phyloP scores from a whole-genome alignment of 1,140 invertebrate species.

The Pogonomyrmex californicus region DNA sequence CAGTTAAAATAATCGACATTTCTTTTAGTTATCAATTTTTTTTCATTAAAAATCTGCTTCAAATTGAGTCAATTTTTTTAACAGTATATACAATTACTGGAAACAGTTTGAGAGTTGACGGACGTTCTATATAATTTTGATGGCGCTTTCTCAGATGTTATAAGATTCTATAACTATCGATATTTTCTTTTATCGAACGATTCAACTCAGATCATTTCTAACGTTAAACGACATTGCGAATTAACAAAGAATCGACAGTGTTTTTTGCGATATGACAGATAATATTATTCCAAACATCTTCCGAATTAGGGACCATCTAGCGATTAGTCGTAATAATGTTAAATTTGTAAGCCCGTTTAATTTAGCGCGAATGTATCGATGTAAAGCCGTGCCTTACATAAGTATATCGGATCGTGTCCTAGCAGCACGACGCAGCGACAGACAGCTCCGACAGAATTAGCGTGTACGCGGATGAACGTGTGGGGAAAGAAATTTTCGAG shows the following conservation, averaged over 20 bases:
- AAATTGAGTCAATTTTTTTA: conserved; percentile 10
- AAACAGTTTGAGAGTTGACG: not conserved
- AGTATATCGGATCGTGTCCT: not conserved
- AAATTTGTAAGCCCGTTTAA: conserved; percentile 60
- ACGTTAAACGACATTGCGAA: conserved; percentile 18
- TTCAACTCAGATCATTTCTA: conserved; percentile 16
- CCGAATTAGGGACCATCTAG: conserved; percentile 83
- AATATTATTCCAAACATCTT: conserved; percentile 79
- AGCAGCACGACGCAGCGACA: not conserved
- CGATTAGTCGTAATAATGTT: conserved; percentile 73
- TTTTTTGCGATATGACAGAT: conserved; percentile 43
- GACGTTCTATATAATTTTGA: not conserved
- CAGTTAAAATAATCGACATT: not conserved
- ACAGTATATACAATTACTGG: not conserved
- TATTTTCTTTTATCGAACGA: conserved; percentile 14
- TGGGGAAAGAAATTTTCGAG: conserved; percentile 27
- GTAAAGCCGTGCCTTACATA: conserved; percentile 61
- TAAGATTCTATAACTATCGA: conserved; percentile 1
- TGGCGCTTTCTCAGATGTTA: not conserved
- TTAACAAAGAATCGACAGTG: conserved; percentile 43
- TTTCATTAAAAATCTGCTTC: not conserved
- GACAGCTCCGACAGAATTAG: not conserved
- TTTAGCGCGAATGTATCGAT: conserved; percentile 31
- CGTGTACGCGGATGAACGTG: not conserved
- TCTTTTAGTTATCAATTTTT: not conserved